phyloP scores from a whole-genome alignment of 2,888 invertebrate species.

The Nezara viridula region DNA sequence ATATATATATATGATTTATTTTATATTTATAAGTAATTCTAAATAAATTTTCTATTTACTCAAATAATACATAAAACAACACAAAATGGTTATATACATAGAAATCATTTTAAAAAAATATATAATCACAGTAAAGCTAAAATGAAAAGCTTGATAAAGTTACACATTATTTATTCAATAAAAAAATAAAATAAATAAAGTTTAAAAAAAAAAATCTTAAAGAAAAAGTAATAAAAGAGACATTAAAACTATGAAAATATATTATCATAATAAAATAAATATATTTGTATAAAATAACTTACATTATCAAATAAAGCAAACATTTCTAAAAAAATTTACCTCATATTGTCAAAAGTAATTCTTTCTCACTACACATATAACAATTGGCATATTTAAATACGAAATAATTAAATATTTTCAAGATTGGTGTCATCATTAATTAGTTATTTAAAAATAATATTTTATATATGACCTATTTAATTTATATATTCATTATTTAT shows the following conservation, averaged over 20 bases:
- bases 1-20: conserved; percentile 19
- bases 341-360: conserved; percentile 32
- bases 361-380: conserved; percentile 17
- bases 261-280: conserved; percentile 48
- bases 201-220: conserved; percentile 25
- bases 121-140: conserved; percentile 45
- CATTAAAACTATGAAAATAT: conserved; percentile 43
- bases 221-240: conserved; percentile 15
- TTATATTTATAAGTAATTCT: not conserved
- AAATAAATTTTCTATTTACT: conserved; percentile 23
- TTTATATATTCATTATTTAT: conserved; percentile 43
- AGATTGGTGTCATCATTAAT: conserved; percentile 3
- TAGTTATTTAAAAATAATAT: conserved; percentile 30
- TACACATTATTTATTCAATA: conserved; percentile 34
- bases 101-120: conserved; percentile 38
- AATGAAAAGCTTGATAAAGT: conserved; percentile 45
- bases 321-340: conserved; percentile 27
- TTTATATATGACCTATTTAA: conserved; percentile 41
- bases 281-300: conserved; percentile 48
- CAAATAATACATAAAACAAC: conserved; percentile 34
- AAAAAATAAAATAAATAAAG: conserved; percentile 23
- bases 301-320: conserved; percentile 43
- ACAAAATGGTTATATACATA: conserved; percentile 41
- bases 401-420: conserved; percentile 28
- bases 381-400: conserved; percentile 17